Percentiles rank a stretch among this genome's conserved stretches.
Conservation (phyloP, 2,888 invertebrate genomes). For the Blomia tropicalis region DNA sequence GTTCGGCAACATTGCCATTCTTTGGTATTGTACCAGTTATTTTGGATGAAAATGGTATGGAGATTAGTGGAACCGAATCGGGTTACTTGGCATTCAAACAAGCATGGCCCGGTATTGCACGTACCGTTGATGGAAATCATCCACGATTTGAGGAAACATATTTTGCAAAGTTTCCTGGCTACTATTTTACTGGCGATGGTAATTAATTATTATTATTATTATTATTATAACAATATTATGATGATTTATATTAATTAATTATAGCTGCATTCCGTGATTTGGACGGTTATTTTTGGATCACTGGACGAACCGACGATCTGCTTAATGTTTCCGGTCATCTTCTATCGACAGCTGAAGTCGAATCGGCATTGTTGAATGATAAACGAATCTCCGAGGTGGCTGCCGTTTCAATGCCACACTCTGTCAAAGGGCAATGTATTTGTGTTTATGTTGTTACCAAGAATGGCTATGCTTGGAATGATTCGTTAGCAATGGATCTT, state of each 20-base stretch:
- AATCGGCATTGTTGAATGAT: constrained; percentile 41
- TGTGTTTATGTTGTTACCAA: constrained; percentile 89
- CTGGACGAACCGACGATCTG: constrained; percentile 95
- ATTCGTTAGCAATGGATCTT: constrained; percentile 52
- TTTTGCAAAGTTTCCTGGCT: constrained; percentile 88
- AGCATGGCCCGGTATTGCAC: constrained; percentile 98
- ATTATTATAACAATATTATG: background rate
- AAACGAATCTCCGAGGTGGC: constrained; percentile 72
- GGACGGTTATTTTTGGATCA: constrained; percentile 90
- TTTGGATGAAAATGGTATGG: constrained; percentile 67
- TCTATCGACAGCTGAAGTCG: constrained; percentile 82
- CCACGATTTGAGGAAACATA: constrained; percentile 70
- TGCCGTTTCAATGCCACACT: constrained; percentile 83
- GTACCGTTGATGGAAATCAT: constrained; percentile 79
- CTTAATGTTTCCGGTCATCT: constrained; percentile 94
- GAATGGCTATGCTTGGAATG: constrained; percentile 47
- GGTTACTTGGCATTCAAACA: constrained; percentile 73
- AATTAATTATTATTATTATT: constrained; percentile 32
- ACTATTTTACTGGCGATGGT: constrained; percentile 97
- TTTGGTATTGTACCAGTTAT: constrained; percentile 86
- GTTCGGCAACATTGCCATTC: constrained; percentile 83
- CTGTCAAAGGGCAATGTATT: constrained; percentile 86
- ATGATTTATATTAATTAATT: constrained; percentile 26
- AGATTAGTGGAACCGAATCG: constrained; percentile 71
- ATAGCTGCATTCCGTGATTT: constrained; percentile 72